Evolutionary conservation across 2,797 vertebrate genomes (phyloP).

Genomic region (Darevskia mixta): DNA sequence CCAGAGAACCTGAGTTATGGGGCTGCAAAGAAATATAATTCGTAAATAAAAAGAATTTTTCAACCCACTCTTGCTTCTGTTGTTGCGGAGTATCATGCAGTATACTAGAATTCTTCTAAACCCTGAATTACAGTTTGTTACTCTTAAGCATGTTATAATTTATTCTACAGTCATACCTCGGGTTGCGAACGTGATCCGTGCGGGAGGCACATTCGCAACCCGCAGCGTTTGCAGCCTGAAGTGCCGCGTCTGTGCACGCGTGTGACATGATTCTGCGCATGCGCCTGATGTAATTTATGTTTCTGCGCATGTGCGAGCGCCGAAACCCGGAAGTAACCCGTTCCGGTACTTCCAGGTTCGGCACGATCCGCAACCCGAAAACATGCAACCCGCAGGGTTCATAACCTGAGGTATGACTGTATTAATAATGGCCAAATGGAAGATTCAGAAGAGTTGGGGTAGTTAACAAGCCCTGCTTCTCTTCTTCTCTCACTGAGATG

Average conservation of each 20-base stretch:
- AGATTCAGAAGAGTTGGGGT: slow-evolving; percentile 2
- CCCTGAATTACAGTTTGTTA: slow-evolving; percentile 10
- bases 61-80: neutral
- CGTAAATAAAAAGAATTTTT: neutral
- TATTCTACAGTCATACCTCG: neutral
- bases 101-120: slow-evolving; percentile 24
- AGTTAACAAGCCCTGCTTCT: neutral
- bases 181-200: too few species aligned
- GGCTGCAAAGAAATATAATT: neutral
- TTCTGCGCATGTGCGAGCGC: too few species aligned
- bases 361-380: too few species aligned
- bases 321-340: too few species aligned
- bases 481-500: neutral
- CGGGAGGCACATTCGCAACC: too few species aligned
- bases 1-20: neutral
- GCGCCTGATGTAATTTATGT: too few species aligned
- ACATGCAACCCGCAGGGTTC: rapidly evolving
- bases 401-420: too few species aligned
- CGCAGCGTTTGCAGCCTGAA: too few species aligned
- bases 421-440: neutral
- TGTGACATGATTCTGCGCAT: too few species aligned
- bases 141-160: slow-evolving; percentile 3
- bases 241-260: too few species aligned
- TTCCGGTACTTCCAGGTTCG: too few species aligned
- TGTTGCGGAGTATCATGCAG: neutral